Percentiles rank a stretch among this genome's conserved stretches.
Conservation (phyloP, 2,888 invertebrate genomes). For the Alentia gelatinosa region DNA sequence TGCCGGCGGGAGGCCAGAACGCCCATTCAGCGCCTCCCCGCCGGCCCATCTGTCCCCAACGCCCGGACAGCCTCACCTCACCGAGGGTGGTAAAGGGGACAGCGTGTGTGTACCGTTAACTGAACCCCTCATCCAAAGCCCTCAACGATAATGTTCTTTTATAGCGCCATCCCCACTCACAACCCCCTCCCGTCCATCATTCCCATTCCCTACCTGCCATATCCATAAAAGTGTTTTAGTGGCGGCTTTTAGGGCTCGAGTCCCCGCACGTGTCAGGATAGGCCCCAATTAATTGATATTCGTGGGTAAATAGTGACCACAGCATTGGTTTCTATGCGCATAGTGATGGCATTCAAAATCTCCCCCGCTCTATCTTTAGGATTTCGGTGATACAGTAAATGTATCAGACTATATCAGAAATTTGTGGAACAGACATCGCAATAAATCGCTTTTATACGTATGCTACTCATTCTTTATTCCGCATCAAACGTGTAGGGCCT, state of each 20-base stretch:
- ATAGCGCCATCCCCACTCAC: not conserved
- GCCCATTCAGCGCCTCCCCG: not conserved
- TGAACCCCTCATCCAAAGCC: constrained; percentile 28
- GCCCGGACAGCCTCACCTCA: not conserved
- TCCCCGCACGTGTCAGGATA: not conserved
- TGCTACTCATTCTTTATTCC: too few species aligned
- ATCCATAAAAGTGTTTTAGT: constrained; percentile 12
- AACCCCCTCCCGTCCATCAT: not conserved
- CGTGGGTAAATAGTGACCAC: not conserved
- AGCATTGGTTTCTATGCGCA: not conserved
- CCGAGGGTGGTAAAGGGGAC: not conserved
- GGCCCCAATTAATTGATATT: not conserved
- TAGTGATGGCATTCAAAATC: not conserved
- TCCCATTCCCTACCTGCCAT: not conserved
- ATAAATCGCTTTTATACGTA: too few species aligned
- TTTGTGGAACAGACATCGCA: too few species aligned
- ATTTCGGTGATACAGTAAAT: too few species aligned
- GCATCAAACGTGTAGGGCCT: too few species aligned
- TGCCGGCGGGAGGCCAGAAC: not conserved
- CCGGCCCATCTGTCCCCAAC: constrained; percentile 25
- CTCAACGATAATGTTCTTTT: not conserved
- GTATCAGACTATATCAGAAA: too few species aligned
- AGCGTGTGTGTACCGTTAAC: constrained; percentile 24
- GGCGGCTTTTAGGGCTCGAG: not conserved
- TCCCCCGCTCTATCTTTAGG: too few species aligned